A percentile compares a stretch with the other conserved stretches of the same genome.
Conservation (phyloP, 2,797 vertebrate genomes). For the Halcyon leucocephala region DNA sequence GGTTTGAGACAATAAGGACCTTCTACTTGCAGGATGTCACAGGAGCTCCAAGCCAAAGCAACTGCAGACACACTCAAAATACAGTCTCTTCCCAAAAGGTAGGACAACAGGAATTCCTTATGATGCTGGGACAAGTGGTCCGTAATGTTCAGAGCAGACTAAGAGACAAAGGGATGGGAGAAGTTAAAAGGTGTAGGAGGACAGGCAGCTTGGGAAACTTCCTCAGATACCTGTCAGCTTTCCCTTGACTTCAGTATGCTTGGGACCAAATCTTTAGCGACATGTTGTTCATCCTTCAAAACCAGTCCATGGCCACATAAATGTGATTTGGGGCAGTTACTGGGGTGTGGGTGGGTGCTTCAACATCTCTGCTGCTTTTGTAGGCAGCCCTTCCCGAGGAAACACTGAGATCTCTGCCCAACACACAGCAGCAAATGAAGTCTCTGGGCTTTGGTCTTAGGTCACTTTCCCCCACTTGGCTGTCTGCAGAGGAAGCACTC, state of each 20-base stretch:
- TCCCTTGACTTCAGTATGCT: not conserved
- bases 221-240: not conserved
- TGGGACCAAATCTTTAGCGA: not conserved
- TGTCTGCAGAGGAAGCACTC: not conserved
- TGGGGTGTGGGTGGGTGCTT: not conserved
- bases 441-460: not conserved
- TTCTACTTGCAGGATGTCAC: not conserved
- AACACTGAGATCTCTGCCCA: not conserved
- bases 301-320: not conserved
- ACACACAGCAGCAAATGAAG: not conserved
- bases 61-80: rapidly evolving
- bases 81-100: not conserved
- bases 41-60: not conserved
- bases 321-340: not conserved
- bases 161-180: not conserved
- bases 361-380: not conserved
- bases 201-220: not conserved
- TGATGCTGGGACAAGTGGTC: not conserved
- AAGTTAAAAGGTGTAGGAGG: not conserved
- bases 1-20: not conserved
- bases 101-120: not conserved
- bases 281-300: not conserved
- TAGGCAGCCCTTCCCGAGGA: not conserved
- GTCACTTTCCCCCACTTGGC: not conserved
- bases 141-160: not conserved